Evolutionary conservation across 2,888 invertebrate genomes (phyloP).

Genomic region (Napeogenes inachia): DNA sequence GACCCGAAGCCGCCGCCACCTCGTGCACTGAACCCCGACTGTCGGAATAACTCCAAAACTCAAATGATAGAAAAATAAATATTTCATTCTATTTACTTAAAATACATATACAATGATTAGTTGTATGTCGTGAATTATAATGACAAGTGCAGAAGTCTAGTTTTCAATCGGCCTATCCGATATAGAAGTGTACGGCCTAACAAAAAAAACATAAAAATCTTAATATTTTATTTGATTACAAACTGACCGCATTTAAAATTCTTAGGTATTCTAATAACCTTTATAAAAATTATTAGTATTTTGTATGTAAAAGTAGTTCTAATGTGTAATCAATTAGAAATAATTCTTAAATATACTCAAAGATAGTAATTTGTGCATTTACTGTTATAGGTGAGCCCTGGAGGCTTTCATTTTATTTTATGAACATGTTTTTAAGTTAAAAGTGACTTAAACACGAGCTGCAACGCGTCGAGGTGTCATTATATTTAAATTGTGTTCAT

Average conservation of each 20-base stretch:
- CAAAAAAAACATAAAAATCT: background rate
- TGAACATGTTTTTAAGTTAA: background rate
- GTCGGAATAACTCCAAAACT: too few relatives aligned
- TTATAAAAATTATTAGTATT: constrained; percentile 11
- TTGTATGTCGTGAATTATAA: too few relatives aligned
- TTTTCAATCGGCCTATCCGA: too few relatives aligned
- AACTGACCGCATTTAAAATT: constrained; percentile 10
- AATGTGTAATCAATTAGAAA: constrained; percentile 27
- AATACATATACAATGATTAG: too few relatives aligned
- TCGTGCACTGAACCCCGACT: constrained; percentile 3
- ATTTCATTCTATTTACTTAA: too few relatives aligned
- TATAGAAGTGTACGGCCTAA: background rate
- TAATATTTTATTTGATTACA: background rate
- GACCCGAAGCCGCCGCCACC: background rate
- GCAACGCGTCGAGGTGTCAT: background rate
- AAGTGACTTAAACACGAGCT: background rate
- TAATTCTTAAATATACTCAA: constrained; percentile 30
- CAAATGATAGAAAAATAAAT: too few relatives aligned
- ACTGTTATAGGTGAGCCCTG: constrained; percentile 26
- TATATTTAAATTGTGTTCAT: constrained; percentile 39
- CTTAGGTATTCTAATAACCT: background rate
- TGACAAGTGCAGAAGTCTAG: too few relatives aligned
- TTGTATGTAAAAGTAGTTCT: constrained; percentile 28
- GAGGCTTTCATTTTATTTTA: constrained; percentile 28
- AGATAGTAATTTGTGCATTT: constrained; percentile 32